Percentiles rank a stretch among this genome's conserved stretches.
These are phyloP conservation scores for Sterrhoptilus dennistouni DNA, from an alignment of 2,113 vertebrate species.

Conservation along the genomic window DNA sequence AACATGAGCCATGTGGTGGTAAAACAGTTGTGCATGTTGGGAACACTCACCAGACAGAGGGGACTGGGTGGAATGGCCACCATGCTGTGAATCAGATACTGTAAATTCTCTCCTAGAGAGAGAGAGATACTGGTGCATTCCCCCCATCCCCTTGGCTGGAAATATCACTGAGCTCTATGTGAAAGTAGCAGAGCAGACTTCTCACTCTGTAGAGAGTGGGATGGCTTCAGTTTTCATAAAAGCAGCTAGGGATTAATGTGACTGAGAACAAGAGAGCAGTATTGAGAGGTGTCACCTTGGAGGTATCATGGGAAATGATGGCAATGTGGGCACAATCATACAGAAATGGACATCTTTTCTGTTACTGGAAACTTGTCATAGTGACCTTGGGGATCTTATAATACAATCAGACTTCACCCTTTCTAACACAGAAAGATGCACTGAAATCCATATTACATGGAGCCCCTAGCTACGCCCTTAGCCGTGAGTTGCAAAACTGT, in stretches of 20 bases:
- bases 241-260: neutral
- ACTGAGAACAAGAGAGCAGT: neutral
- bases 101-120: neutral
- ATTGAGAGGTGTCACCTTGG: neutral
- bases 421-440: neutral
- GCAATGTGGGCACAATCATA: neutral
- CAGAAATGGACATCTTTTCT: neutral
- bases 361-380: neutral
- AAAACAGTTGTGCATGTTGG: neutral
- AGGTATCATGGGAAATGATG: neutral
- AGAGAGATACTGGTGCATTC: neutral
- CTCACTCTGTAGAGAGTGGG: neutral
- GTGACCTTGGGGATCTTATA: neutral
- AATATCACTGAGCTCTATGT: neutral
- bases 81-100: neutral
- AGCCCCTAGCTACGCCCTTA: neutral
- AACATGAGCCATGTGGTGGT: neutral
- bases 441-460: neutral
- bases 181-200: neutral
- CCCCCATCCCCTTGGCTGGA: neutral
- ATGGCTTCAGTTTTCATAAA: neutral
- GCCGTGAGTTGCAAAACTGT: neutral
- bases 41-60: neutral
- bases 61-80: neutral
- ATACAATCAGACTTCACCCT: neutral